Evolutionary conservation across 1,140 invertebrate genomes (phyloP).

Genomic region (Brachystomella parvula): DNA sequence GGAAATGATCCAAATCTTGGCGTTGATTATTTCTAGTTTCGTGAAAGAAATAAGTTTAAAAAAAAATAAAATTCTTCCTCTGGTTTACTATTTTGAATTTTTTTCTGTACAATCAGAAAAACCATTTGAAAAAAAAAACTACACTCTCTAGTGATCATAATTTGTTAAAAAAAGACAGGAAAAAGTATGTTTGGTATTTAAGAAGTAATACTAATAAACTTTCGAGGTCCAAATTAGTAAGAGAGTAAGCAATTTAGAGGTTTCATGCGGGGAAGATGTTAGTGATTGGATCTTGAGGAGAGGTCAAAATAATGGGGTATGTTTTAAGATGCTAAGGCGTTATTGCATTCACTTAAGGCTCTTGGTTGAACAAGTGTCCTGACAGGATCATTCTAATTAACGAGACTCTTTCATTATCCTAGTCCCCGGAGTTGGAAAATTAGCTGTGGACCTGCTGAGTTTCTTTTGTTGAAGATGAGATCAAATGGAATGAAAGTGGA

Average conservation of each 20-base stretch:
- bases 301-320: background rate
- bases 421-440: background rate
- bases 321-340: background rate
- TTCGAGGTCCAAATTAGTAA: background rate
- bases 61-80: too few relatives aligned
- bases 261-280: background rate
- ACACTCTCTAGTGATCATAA: too few relatives aligned
- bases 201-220: too few relatives aligned
- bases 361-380: constrained; percentile 21
- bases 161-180: too few relatives aligned
- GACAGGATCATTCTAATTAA: constrained; percentile 35
- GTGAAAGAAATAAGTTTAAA: too few relatives aligned
- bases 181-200: too few relatives aligned
- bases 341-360: background rate
- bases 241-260: background rate
- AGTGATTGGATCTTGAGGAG: background rate
- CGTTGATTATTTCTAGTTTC: too few relatives aligned
- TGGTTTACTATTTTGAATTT: too few relatives aligned
- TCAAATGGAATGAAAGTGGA: background rate
- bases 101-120: too few relatives aligned
- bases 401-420: constrained; percentile 27
- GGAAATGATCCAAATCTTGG: too few relatives aligned
- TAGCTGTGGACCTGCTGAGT: background rate
- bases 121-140: too few relatives aligned
- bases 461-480: background rate